Evolutionary conservation across 2,888 invertebrate genomes (phyloP).

Genomic region (Synanthedon andrenaeformis): DNA sequence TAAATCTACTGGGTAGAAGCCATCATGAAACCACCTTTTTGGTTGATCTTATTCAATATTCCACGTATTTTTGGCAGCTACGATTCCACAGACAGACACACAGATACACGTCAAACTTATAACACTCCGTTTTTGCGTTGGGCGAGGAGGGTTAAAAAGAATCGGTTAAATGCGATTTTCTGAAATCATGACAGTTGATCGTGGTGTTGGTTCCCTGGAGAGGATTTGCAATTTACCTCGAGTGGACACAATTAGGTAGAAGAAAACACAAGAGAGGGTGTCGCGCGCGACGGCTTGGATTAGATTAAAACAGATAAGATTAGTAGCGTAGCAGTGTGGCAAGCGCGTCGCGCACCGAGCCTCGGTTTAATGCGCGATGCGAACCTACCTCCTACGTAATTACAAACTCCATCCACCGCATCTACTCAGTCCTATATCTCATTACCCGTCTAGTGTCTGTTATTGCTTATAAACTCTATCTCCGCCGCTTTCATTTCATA

Average conservation of each 20-base stretch:
- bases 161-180: constrained; percentile 20
- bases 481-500: not conserved
- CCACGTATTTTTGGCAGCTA: too few relatives aligned
- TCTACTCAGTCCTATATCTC: too few relatives aligned
- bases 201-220: constrained; percentile 39
- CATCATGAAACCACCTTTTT: too few relatives aligned
- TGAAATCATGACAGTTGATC: constrained; percentile 35
- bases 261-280: constrained; percentile 66
- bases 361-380: constrained; percentile 27
- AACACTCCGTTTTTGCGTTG: too few relatives aligned
- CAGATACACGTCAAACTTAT: too few relatives aligned
- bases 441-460: too few relatives aligned
- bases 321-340: constrained; percentile 51
- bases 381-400: constrained; percentile 35
- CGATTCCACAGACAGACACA: too few relatives aligned
- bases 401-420: constrained; percentile 26
- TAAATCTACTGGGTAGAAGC: too few relatives aligned
- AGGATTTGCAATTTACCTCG: constrained; percentile 63
- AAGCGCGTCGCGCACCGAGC: constrained; percentile 11
- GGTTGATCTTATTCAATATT: too few relatives aligned
- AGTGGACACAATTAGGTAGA: constrained; percentile 60
- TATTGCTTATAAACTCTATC: not conserved
- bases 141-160: too few relatives aligned
- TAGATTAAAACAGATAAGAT: constrained; percentile 66
- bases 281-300: constrained; percentile 56